Evolutionary conservation across 1,140 invertebrate genomes (phyloP), one percentile per base, ranked within the genome.

Genomic region (Vanessa atalanta): DNA sequence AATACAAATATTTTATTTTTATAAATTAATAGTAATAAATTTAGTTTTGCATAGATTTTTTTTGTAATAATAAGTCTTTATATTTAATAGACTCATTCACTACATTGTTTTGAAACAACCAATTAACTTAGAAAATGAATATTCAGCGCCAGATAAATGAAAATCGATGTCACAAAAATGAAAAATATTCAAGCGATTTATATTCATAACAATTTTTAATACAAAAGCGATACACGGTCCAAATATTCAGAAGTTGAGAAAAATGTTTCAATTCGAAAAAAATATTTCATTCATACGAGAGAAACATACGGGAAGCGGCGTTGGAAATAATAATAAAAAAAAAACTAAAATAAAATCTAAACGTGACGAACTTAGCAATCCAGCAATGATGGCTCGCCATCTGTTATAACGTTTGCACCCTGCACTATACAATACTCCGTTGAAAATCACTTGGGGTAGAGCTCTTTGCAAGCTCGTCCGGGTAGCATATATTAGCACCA

Each of bases 301-400:
- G 37, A 67, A 73, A 65, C 71, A 73, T 73, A 73, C 65, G 71
- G 71, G 23, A 47, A 73, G 71, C 71, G 71, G 43, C 26, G 53
- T 60, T 47, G 47, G 20, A 37, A 20, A 51, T 51, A 51, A n/a
- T 14, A 51, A 51, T 12, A 51, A 51, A 51, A 15, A 60, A 66
- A 47, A 67, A 73, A 51, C 31, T 43, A 61, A 51, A 67, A 61
- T 66, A 47, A 73, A 73, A 61, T 66, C 51, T 67, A 51, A 67
- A 60, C 31, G 43, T 16, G n/a, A 37, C 23, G 20, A 55, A 16
- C 16, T 43, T 68, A 68, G 50, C 51, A n/a, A 51, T 15, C 16
- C 55, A 66, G 48, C 26, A 72, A 72, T 57, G 70, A 26, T 53
- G n/a, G 64, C 65, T 50, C 57, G 65, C 65, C 70, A 73, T 50